Evolutionary conservation across 2,888 invertebrate species (phyloP).

Genomic region (Phorcus lineatus): DNA sequence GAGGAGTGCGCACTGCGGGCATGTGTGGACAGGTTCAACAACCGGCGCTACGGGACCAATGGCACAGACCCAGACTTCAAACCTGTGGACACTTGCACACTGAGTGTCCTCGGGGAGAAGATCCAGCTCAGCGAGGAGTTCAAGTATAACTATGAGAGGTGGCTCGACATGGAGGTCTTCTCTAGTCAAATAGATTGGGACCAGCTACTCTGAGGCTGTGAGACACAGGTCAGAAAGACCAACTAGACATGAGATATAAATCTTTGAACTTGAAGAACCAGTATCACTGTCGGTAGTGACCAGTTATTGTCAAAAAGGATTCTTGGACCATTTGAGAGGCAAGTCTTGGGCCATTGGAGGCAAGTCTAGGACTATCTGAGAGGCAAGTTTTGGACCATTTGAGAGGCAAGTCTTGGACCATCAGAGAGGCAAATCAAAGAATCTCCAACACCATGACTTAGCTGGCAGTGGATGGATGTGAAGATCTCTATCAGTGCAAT

Average conservation of each 20-base stretch:
- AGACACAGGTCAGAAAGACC: neutral
- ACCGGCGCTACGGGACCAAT: constrained; percentile 84
- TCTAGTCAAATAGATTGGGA: constrained; percentile 83
- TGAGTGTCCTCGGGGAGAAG: constrained; percentile 86
- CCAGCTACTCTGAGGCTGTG: constrained; percentile 42
- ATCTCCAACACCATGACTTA: too few relatives aligned
- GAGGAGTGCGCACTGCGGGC: constrained; percentile 96
- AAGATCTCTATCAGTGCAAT: too few relatives aligned
- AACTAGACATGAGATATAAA: neutral
- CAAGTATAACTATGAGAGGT: constrained; percentile 85
- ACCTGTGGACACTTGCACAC: constrained; percentile 87
- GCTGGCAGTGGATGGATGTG: too few relatives aligned
- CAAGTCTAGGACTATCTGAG: too few relatives aligned
- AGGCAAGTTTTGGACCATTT: too few relatives aligned
- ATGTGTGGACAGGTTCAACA: constrained; percentile 96
- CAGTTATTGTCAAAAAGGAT: too few relatives aligned
- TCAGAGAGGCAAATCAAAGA: too few relatives aligned
- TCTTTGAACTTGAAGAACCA: too few relatives aligned
- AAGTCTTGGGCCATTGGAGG: too few relatives aligned
- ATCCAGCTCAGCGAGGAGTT: constrained; percentile 90
- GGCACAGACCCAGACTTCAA: constrained; percentile 79
- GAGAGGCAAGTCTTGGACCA: too few relatives aligned
- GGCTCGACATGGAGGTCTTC: constrained; percentile 98
- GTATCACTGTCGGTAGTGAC: too few relatives aligned
- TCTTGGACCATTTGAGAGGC: too few relatives aligned